These are phyloP conservation scores for Brachyopa scutellaris DNA, from an alignment of 2,888 invertebrate genomes.

Conservation along the genomic window DNA sequence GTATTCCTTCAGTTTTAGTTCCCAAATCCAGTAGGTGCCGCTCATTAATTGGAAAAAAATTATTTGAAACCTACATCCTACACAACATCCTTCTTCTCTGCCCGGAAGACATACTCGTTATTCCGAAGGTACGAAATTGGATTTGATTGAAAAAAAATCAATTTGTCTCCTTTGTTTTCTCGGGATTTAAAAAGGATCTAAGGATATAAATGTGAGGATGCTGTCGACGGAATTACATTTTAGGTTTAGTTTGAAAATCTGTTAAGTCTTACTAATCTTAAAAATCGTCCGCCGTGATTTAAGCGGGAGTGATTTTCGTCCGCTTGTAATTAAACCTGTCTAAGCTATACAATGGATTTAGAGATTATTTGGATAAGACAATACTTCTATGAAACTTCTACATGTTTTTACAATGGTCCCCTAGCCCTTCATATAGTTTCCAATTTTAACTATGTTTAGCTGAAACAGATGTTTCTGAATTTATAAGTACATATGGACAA, in stretches of 20 bases:
- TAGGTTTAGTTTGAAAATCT: not conserved
- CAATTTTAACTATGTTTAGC: no score
- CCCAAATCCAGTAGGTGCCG: constrained; percentile 8
- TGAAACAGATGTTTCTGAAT: constrained; percentile 45
- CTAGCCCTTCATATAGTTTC: no score
- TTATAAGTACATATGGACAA: not conserved
- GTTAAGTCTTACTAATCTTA: constrained; percentile 16
- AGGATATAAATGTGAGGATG: constrained; percentile 28
- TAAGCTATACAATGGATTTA: constrained; percentile 42
- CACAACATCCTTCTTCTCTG: constrained; percentile 6
- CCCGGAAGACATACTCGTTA: constrained; percentile 44
- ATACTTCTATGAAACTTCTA: constrained; percentile 12
- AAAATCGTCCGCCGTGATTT: not conserved
- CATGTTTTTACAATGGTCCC: no score
- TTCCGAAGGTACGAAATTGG: not conserved
- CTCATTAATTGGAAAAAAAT: constrained; percentile 48
- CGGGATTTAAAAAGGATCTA: constrained; percentile 22
- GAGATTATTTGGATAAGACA: constrained; percentile 10
- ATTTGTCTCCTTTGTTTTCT: constrained; percentile 35
- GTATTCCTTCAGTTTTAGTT: not conserved
- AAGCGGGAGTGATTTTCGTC: constrained; percentile 54
- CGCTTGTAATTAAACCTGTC: constrained; percentile 57
- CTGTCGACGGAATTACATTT: constrained; percentile 2
- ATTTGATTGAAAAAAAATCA: constrained; percentile 44
- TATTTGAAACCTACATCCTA: not conserved